Base-by-base conservation (phyloP, 35 echinoderm and acorn worm genomes). In the Apostichopus japonicus region DNA sequence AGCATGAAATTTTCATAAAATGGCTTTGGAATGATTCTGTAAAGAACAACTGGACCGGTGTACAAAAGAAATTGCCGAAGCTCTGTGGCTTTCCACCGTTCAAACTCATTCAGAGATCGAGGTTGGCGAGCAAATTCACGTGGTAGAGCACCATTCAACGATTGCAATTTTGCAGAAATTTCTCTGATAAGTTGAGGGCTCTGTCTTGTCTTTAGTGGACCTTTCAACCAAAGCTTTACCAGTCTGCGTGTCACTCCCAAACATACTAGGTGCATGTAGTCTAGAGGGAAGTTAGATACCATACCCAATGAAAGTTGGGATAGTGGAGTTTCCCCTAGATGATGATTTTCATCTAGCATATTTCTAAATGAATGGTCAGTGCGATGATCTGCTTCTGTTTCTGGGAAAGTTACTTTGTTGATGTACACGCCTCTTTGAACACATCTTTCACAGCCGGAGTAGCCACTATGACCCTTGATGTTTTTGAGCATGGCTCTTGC, bases 1-100 rank as follows among this genome's bases (percentile, higher is more conserved):
- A 96, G 92, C 79, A 96, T 84, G 65, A 92, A 96, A 96, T 56
- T n/a, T 94, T 96, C 75, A 77, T 96, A 92, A 24, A 91, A 57
- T 6, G 24, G 62, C 5, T 94, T 71, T 6, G 86, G 54, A 8
- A 96, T 52, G 21, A 24, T 94, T 15, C 78, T 88, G 19, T 61
- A 65, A 14, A 88, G 86, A 59, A 88, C 86, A 63, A 88, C 86
- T 88, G 86, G 86, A 11, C 86, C 86, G 10, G 62, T 70, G 51
- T 88, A 88, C 22, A 88, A 88, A 22, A 88, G 62, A 67, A 88
- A 88, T 17, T 16, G 55, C 54, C 86, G 57, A 33, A 23, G 65
- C 51, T 88, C 86, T 63, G 54, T 88, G 65, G 86, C 86, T 23
- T 88, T 88, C 86, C 86, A 88, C 16, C 86, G 55, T 56, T 88